Conservation (phyloP, 2,797 vertebrate species). For the Rhynchonycteris naso region DNA sequence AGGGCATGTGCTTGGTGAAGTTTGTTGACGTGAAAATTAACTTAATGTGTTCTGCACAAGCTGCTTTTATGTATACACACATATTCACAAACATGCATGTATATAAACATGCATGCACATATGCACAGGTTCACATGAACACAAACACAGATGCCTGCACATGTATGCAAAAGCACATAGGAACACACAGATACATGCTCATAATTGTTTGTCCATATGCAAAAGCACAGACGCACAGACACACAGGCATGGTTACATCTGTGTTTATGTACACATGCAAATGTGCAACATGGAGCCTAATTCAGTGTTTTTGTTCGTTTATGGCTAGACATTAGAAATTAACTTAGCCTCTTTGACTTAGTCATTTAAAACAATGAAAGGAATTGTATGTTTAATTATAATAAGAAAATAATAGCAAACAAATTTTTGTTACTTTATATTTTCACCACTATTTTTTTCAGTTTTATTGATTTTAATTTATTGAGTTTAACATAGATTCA, state of each 20-base stretch:
- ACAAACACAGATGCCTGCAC: neutral
- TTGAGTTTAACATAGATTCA: too few species aligned
- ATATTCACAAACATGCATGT: neutral
- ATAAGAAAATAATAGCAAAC: neutral
- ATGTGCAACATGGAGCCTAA: neutral
- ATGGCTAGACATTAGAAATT: neutral
- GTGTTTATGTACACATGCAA: neutral
- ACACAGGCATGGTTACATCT: neutral
- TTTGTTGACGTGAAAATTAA: neutral
- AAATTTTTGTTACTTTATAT: slow-evolving; percentile 12
- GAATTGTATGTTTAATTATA: slow-evolving; percentile 16
- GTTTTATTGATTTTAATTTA: too few species aligned
- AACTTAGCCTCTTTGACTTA: neutral
- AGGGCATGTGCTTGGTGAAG: neutral
- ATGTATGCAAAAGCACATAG: neutral
- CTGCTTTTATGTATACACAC: neutral
- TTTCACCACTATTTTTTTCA: neutral
- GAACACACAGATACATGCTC: neutral
- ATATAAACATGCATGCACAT: neutral
- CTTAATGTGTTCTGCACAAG: neutral
- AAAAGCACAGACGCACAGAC: neutral
- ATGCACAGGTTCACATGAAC: neutral
- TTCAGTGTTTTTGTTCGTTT: neutral
- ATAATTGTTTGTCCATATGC: neutral
- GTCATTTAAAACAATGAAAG: neutral